Base-by-base conservation (phyloP, 2,113 vertebrate species). In the Crotalus tigris region DNA sequence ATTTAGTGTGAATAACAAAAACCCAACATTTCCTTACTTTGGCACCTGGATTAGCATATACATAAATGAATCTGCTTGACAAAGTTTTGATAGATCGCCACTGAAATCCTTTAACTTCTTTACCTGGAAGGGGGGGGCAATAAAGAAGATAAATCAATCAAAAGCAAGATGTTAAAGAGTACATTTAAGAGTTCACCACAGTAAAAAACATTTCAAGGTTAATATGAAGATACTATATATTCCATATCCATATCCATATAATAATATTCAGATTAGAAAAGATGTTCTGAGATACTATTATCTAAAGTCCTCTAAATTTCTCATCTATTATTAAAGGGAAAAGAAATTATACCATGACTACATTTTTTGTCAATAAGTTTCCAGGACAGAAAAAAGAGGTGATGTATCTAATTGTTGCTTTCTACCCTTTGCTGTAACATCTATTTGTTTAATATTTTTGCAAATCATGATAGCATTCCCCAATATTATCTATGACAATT, bases 51-150 rank as follows among this genome's bases (percentile, higher is more conserved):
- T 99, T 96, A 99, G 95, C 92, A 97, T 97, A 95, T 98, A 98
- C 98, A 99, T 99, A 97, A 99, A 99, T 95, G 98, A 99, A 96
- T 99, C 99, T 0, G 98, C 99, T 97, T 99, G 98, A 85, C 98
- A 98, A 96, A 99, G 98, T 97, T 99, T 99, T 97, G 97, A 97
- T 91, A 98, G 95, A 92, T 99, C 98, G 44, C 98, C 99, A 97
- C 97, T 98, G 97, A 99, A 99, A 9, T 98, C 96, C 97, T 97
- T 97, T 59, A 99, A 97, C 95, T 98, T 99, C 97, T 98, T 99
- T 94, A 98, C 97, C 99, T 99, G 94, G 93, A 95, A 95, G 94
- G 95, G 90, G 0, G 49, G 61, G 0, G 87, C 92, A 81, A 92
- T 69, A 90, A 44, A 88, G 5, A 95, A 85, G 24, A 53, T 9